Evolutionary conservation across 2,113 vertebrate genomes (phyloP).

Genomic region (Solea senegalensis): DNA sequence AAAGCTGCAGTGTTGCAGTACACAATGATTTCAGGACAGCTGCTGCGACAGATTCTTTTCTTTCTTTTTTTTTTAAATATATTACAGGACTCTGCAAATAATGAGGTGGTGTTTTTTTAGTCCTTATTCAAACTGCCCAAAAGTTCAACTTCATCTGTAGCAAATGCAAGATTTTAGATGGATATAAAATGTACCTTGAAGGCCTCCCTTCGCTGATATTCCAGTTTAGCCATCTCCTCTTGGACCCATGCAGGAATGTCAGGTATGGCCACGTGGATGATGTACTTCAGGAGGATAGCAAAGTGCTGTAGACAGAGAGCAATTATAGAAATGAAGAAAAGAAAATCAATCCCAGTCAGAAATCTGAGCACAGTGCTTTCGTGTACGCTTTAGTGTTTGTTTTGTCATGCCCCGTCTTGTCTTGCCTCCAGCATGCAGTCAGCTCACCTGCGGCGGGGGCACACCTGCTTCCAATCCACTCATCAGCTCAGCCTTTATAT

Average conservation of each 20-base stretch:
- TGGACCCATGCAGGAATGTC: constrained; percentile 93
- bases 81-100: constrained; percentile 11
- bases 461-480: no score
- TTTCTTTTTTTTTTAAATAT: background rate
- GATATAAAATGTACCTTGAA: constrained; percentile 87
- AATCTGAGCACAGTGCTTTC: background rate
- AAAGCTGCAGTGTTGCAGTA: constrained; percentile 19
- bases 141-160: background rate
- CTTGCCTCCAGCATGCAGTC: no score
- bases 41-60: background rate
- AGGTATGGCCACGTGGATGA: constrained; percentile 93
- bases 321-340: background rate
- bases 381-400: constrained; percentile 7
- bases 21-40: background rate
- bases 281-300: constrained; percentile 91
- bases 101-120: background rate
- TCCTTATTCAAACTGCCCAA: background rate
- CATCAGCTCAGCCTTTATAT: no score
- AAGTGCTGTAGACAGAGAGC: constrained; percentile 84
- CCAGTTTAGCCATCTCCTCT: constrained; percentile 96
- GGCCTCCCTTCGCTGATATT: constrained; percentile 93
- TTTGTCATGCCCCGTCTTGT: background rate
- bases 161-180: background rate
- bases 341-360: background rate
- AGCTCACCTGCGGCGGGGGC: no score